Conservation (phyloP, 2,888 invertebrate genomes). For the Caenorhabditis macrosperma region DNA sequence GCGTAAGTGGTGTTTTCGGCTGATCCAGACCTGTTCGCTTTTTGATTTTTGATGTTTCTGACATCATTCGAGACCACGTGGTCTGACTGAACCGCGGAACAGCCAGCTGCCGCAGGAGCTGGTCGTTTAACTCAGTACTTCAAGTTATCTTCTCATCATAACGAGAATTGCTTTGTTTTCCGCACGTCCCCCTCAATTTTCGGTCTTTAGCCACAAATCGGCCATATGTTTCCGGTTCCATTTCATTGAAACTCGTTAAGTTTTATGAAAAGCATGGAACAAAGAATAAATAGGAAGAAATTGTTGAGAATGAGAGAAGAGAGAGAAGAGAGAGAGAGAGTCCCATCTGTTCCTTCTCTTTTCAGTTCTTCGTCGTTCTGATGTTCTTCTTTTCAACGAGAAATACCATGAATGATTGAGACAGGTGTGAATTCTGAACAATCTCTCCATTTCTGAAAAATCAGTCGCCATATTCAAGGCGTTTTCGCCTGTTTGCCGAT, state of each 20-base stretch:
- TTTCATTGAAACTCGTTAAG: neutral
- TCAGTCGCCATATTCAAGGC: neutral
- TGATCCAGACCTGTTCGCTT: slow-evolving; percentile 20
- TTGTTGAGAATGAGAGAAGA: no score
- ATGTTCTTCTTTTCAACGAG: neutral
- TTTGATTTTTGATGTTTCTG: slow-evolving; percentile 28
- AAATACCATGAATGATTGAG: neutral
- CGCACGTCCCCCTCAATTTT: no score
- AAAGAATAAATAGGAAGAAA: no score
- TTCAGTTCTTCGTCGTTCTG: neutral
- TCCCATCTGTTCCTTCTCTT: neutral
- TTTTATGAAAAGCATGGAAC: no score
- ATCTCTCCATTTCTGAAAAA: neutral
- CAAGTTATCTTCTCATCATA: no score
- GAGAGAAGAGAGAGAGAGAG: neutral
- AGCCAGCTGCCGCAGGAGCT: neutral
- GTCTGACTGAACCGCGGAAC: no score
- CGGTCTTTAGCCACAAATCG: neutral
- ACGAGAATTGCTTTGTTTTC: no score
- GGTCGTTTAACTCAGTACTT: no score
- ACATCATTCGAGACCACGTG: slow-evolving; percentile 20
- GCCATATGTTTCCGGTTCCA: neutral
- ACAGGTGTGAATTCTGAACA: neutral
- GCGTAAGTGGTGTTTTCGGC: neutral
- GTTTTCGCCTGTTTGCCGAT: slow-evolving; percentile 41